Percentiles rank a stretch among this genome's conserved stretches.
phyloP scores from a whole-genome alignment of 2,888 invertebrate species.

The Eugnorisma glareosa region DNA sequence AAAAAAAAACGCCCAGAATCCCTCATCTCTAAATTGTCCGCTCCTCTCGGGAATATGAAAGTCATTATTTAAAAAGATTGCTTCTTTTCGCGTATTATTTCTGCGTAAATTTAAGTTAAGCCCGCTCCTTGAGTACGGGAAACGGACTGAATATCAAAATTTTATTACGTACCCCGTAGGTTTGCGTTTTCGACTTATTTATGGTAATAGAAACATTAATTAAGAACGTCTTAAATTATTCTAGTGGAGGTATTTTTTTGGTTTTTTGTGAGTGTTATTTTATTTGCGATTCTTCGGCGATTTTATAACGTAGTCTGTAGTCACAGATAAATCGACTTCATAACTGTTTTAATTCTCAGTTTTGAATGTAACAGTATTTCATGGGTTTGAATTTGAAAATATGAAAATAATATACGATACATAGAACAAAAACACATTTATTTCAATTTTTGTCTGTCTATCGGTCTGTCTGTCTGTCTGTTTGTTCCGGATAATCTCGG shows the following conservation, averaged over 20 bases:
- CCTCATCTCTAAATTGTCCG: conserved; percentile 89
- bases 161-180: conserved; percentile 81
- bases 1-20: conserved; percentile 81
- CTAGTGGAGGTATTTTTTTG: conserved; percentile 43
- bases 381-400: too few relatives aligned
- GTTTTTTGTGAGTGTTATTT: conserved; percentile 13
- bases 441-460: too few relatives aligned
- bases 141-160: conserved; percentile 73
- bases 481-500: too few relatives aligned
- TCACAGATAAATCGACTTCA: not conserved
- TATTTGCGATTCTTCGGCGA: not conserved
- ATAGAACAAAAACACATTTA: too few relatives aligned
- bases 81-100: conserved; percentile 87
- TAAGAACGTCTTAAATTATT: conserved; percentile 67
- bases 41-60: conserved; percentile 88
- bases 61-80: conserved; percentile 90
- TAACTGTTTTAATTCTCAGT: not conserved
- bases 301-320: not conserved
- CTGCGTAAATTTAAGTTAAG: conserved; percentile 89
- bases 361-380: not conserved
- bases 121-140: conserved; percentile 74
- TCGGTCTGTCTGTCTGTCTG: too few relatives aligned
- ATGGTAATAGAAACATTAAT: conserved; percentile 72
- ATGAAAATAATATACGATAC: too few relatives aligned
- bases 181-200: conserved; percentile 77